Evolutionary conservation across 2,888 invertebrate species (phyloP).

Genomic region (Phaedon cochleariae): DNA sequence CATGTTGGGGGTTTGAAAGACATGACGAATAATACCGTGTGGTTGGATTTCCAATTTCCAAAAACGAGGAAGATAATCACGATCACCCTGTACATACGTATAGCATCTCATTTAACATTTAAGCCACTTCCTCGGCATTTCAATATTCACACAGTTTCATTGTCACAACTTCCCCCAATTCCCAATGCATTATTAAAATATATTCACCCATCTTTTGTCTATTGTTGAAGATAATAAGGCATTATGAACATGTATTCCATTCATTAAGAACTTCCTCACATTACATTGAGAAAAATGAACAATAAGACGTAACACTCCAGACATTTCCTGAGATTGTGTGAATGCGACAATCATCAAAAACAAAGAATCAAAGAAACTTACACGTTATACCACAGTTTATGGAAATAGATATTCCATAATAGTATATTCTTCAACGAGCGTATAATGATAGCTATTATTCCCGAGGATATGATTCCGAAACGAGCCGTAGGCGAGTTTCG

Average conservation of each 20-base stretch:
- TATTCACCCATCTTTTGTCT: conserved; percentile 31
- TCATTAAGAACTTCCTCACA: conserved; percentile 32
- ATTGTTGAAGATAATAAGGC: conserved; percentile 36
- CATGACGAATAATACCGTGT: no score
- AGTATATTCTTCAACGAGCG: no score
- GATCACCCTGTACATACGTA: no score
- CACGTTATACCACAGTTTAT: no score
- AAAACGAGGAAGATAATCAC: no score
- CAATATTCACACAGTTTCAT: conserved; percentile 11
- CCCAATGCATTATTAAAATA: conserved; percentile 28
- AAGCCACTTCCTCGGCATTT: background rate
- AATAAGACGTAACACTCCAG: conserved; percentile 28
- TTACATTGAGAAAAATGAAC: conserved; percentile 32
- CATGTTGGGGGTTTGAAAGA: no score
- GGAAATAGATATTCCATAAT: no score
- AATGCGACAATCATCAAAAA: background rate
- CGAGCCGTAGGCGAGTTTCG: no score
- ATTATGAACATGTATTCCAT: conserved; percentile 31
- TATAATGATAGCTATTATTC: no score
- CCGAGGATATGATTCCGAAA: no score
- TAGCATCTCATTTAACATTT: background rate
- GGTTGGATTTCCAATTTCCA: no score
- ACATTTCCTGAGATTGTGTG: conserved; percentile 35
- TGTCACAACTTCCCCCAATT: conserved; percentile 20
- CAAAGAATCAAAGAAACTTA: background rate